phyloP scores from a whole-genome alignment of 2,797 vertebrate genomes.

The Acropternis orthonyx region DNA sequence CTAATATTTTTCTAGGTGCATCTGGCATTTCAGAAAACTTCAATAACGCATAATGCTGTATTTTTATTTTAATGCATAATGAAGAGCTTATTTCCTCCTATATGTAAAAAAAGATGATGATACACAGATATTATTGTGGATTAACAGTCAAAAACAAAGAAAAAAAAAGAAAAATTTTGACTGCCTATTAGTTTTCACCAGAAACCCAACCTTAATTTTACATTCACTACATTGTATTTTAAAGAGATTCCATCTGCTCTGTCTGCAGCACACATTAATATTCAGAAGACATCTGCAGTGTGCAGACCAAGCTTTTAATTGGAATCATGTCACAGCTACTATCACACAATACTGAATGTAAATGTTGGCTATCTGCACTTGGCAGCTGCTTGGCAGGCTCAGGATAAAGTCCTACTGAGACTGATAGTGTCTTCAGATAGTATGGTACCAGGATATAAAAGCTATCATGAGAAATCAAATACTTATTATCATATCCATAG shows the following conservation, averaged over 20 bases:
- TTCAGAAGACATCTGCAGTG: conserved; percentile 59
- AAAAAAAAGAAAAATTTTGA: background rate
- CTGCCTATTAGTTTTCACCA: background rate
- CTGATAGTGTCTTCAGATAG: conserved; percentile 52
- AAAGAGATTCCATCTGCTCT: conserved; percentile 58
- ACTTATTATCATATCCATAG: conserved; percentile 5
- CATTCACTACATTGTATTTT: conserved; percentile 30
- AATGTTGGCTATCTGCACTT: conserved; percentile 59
- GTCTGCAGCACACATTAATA: conserved; percentile 50
- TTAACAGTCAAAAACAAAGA: background rate
- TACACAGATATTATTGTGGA: background rate
- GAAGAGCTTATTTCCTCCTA: background rate
- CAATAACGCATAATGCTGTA: background rate
- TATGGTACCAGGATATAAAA: background rate
- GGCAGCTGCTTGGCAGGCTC: conserved; percentile 52
- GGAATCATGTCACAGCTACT: conserved; percentile 59
- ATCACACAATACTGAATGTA: conserved; percentile 55
- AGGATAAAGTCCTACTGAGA: conserved; percentile 41
- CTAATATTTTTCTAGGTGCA: background rate
- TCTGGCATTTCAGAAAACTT: background rate
- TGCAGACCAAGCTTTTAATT: conserved; percentile 66
- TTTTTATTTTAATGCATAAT: background rate
- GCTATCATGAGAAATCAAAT: conserved; percentile 45
- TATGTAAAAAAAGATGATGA: background rate
- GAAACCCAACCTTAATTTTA: conserved; percentile 41